A percentile compares a stretch with the other conserved stretches of the same genome.
Evolutionary conservation across 2,797 vertebrate species (phyloP).

Genomic region (Neomorphus geoffroyi): DNA sequence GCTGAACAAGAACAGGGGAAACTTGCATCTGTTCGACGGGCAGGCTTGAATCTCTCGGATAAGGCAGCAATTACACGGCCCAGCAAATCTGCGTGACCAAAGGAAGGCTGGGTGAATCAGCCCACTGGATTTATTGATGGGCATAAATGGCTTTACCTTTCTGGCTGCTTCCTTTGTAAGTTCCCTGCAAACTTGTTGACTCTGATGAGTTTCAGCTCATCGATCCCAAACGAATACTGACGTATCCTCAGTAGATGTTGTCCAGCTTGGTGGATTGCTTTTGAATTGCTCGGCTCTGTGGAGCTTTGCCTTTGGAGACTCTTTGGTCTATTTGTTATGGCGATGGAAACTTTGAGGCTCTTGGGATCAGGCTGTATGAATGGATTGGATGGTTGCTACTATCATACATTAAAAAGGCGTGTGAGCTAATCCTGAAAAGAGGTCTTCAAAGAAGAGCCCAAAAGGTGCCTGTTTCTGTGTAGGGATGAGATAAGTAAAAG

Average conservation of each 20-base stretch:
- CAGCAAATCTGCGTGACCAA: background rate
- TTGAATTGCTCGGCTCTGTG: background rate
- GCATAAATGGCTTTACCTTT: background rate
- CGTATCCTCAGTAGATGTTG: rapidly evolving
- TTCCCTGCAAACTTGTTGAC: background rate
- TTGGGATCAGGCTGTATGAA: background rate
- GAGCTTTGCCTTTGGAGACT: background rate
- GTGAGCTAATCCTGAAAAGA: background rate
- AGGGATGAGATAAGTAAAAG: background rate
- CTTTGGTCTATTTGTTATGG: background rate
- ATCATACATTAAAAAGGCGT: background rate
- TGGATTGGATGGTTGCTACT: background rate
- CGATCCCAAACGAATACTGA: rapidly evolving
- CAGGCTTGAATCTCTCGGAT: slow-evolving; percentile 67
- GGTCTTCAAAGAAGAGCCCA: background rate
- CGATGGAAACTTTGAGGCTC: background rate
- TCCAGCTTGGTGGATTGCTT: background rate
- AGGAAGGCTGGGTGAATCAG: background rate
- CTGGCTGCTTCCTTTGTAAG: background rate
- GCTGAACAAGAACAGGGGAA: slow-evolving; percentile 81
- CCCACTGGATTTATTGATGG: background rate
- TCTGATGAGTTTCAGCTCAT: background rate
- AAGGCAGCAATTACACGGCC: slow-evolving; percentile 27
- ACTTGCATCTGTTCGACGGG: slow-evolving; percentile 86
- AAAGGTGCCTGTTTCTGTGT: background rate